Base-by-base conservation (phyloP, 2,888 invertebrate genomes). In the Dysmachus trigonus region DNA sequence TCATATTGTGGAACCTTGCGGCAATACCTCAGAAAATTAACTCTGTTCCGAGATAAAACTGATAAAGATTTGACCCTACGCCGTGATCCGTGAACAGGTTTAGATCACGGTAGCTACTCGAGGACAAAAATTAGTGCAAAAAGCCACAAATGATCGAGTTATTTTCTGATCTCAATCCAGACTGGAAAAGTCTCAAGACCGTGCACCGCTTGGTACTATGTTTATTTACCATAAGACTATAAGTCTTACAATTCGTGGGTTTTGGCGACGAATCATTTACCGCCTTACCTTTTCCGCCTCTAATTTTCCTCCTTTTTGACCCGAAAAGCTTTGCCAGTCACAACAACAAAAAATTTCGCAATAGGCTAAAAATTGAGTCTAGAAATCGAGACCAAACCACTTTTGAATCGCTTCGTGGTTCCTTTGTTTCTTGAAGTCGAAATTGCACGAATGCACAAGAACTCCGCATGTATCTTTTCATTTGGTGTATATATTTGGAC, bases 361-460 rank as follows among this genome's bases (percentile, higher is more conserved):
- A 79, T 51, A 30, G 22, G 27, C 7, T n/a, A n/a, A n/a, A 79
- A 79, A 79, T 51, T 51, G 7, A 51, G 53, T 15, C 47, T 15
- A 51, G 35, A 79, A 31, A 79, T 41, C 31, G 51, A 51, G 51
- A 27, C 22, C 51, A 30, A 79, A 51, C n/a, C 79, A n/a, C n/a
- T 79, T 51, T 79, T 51, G 53, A 47, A 47, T 79, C 33, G 62
- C 27, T 22, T 62, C 27, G 27, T 62, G 76, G 76, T 76, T 35
- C 51, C 79, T 79, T 79, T 79, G 79, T 79, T 77, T 47, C 62
- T 62, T 51, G 7, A n/a, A 18, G 7, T 27, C 47, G 53, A 79
- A 79, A 51, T 31, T 79, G 62, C 53, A 79, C 30, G 79, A 79
- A 79, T 79, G 79, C 51, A 47, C 27, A 47, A 79, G 47, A 53